Conservation (phyloP, 2,888 invertebrate species). For the Phoronis australis region DNA sequence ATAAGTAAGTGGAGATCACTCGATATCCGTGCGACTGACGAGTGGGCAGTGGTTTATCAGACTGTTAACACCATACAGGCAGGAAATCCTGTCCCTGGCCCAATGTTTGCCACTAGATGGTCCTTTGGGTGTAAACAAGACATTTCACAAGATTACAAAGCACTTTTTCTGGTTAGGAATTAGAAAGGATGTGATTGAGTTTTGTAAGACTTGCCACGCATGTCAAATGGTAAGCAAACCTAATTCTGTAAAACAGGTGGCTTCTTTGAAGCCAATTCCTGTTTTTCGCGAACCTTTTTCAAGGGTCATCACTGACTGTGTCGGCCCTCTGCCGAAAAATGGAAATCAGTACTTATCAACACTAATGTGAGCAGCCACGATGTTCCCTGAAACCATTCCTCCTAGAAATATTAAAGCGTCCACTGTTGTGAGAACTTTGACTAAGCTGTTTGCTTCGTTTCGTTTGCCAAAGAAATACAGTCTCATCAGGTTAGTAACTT, state of each 20-base stretch:
- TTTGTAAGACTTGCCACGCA: conserved; percentile 8
- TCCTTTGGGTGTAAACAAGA: conserved; percentile 14
- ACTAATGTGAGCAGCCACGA: conserved; percentile 13
- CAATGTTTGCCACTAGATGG: conserved; percentile 12
- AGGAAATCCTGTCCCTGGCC: conserved; percentile 8
- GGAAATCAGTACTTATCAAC: conserved; percentile 15
- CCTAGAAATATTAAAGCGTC: conserved; percentile 17
- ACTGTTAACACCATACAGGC: conserved; percentile 4
- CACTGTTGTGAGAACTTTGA: conserved; percentile 13
- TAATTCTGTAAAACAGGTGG: conserved; percentile 8
- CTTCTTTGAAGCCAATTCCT: conserved; percentile 10
- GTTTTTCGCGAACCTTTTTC: conserved; percentile 12
- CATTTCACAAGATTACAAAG: conserved; percentile 2
- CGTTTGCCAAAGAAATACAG: conserved; percentile 18
- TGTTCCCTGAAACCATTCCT: conserved; percentile 22
- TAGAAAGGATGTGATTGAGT: conserved; percentile 6
- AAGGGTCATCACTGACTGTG: conserved; percentile 14
- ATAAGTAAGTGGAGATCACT: conserved; percentile 15
- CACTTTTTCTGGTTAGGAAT: conserved; percentile 15
- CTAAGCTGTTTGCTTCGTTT: conserved; percentile 16
- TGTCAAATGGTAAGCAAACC: conserved; percentile 15
- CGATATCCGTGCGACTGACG: conserved; percentile 5
- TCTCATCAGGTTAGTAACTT: conserved; percentile 20
- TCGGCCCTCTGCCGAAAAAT: conserved; percentile 14
- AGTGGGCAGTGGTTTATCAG: conserved; percentile 6